phyloP scores from a whole-genome alignment of 2,113 vertebrate species.

The Ceyx margarethae region DNA sequence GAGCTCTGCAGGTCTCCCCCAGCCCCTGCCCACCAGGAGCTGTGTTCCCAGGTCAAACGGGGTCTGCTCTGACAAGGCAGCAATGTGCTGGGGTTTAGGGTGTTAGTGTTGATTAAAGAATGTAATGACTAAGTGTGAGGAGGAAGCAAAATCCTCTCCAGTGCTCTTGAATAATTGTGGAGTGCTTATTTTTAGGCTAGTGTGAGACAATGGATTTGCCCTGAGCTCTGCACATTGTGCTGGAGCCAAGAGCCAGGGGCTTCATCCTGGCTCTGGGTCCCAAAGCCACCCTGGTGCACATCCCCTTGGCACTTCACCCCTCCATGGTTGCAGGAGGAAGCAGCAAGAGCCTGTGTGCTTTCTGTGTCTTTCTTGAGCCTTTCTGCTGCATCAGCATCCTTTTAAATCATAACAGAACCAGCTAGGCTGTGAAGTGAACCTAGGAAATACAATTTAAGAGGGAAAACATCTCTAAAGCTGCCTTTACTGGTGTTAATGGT shows the following conservation, averaged over 20 bases:
- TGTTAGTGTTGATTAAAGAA: conserved; percentile 1
- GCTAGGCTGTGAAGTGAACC: background rate
- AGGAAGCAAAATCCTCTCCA: conserved; percentile 36
- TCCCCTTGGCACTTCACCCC: background rate
- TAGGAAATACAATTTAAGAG: background rate
- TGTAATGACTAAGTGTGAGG: conserved; percentile 47
- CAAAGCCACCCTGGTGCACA: background rate
- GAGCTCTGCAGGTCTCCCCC: background rate
- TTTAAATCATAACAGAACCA: background rate
- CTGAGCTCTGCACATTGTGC: background rate
- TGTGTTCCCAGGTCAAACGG: background rate
- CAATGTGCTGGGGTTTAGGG: background rate
- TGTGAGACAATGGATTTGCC: background rate
- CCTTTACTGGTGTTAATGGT: background rate
- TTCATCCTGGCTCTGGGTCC: background rate
- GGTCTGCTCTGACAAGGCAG: background rate
- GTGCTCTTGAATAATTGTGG: background rate
- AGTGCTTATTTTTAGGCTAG: conserved; percentile 40
- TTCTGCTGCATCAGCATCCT: background rate
- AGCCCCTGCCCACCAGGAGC: background rate
- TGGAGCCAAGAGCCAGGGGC: background rate
- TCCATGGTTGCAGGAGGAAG: background rate
- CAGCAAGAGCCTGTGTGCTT: no score
- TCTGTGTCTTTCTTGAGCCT: background rate
- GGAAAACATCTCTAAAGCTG: background rate